Conservation (phyloP, 2,888 invertebrate genomes). For the Syritta pipiens region DNA sequence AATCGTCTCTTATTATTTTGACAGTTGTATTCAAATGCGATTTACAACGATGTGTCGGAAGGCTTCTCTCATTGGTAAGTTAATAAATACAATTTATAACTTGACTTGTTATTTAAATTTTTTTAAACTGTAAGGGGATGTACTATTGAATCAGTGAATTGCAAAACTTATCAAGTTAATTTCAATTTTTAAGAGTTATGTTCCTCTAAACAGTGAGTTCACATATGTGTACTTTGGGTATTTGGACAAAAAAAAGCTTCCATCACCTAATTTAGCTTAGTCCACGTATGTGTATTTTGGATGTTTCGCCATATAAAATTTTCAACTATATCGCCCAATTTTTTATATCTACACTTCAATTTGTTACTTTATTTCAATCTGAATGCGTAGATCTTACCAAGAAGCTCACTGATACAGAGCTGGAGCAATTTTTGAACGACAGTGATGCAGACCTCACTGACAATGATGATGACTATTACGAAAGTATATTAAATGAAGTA, state of each 20-base stretch:
- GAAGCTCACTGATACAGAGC: no score
- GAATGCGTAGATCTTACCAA: no score
- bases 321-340: background rate
- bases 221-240: conserved; percentile 5
- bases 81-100: background rate
- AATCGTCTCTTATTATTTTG: conserved; percentile 3
- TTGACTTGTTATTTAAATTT: background rate
- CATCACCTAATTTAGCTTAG: conserved; percentile 1
- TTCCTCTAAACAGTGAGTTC: background rate
- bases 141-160: background rate
- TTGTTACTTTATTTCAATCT: background rate
- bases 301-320: conserved; percentile 5
- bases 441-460: background rate
- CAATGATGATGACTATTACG: background rate
- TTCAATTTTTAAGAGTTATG: background rate
- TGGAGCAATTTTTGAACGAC: background rate
- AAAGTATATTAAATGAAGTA: background rate
- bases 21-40: background rate
- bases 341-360: background rate
- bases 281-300: conserved; percentile 3
- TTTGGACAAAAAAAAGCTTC: conserved; percentile 3
- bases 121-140: background rate
- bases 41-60: background rate
- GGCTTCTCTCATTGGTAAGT: conserved; percentile 1
- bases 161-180: background rate